These are phyloP conservation scores for Agelas oroides DNA, from an alignment of 37 sponge, comb jelly and placozoan species.

Conservation along the genomic window DNA sequence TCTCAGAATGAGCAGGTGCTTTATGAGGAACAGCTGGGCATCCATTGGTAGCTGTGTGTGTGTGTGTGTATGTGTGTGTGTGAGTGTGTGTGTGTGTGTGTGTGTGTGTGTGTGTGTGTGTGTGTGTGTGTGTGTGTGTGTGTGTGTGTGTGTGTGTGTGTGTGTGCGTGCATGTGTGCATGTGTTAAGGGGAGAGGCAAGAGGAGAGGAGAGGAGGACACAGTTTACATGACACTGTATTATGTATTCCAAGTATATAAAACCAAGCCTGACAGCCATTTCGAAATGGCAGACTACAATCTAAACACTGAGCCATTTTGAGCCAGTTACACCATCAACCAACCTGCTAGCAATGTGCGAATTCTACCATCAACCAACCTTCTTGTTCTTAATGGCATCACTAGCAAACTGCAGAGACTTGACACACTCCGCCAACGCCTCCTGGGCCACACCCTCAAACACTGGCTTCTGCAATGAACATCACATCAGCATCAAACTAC, in stretches of 20 bases:
- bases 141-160: too few species aligned
- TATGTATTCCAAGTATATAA: too few species aligned
- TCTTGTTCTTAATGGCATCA: conserved; percentile 69
- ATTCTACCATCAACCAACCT: conserved; percentile 31
- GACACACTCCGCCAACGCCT: conserved; percentile 90
- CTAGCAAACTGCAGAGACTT: conserved; percentile 85
- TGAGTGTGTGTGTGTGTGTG: background rate
- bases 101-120: background rate
- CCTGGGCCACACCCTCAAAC: conserved; percentile 97
- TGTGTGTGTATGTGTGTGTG: background rate
- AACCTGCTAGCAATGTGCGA: too few species aligned
- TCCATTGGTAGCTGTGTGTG: conserved; percentile 65
- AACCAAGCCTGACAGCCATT: too few species aligned
- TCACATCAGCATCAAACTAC: conserved; percentile 7
- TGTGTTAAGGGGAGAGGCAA: background rate
- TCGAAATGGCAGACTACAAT: too few species aligned
- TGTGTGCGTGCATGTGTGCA: too few species aligned
- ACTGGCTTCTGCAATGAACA: conserved; percentile 65
- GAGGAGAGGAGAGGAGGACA: background rate
- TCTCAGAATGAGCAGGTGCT: conserved; percentile 95
- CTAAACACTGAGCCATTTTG: too few species aligned
- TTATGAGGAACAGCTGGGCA: conserved; percentile 94
- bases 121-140: background rate
- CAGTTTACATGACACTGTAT: background rate
- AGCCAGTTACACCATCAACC: too few species aligned